A percentile compares a stretch with the other conserved stretches of the same genome.
Evolutionary conservation across 2,888 invertebrate genomes (phyloP).

Genomic region (Drepana falcataria): DNA sequence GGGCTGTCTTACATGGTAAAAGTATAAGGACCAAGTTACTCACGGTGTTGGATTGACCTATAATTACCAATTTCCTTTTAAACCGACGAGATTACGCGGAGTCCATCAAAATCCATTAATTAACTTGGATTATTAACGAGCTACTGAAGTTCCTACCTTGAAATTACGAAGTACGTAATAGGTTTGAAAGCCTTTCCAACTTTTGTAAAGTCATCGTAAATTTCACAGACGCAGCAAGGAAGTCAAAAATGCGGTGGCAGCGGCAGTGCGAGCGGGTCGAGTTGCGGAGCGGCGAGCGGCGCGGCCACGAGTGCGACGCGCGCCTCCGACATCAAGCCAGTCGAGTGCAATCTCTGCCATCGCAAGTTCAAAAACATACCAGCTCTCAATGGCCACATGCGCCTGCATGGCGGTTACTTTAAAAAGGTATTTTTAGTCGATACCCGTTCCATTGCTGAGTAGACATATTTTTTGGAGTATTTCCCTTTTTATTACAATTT

Average conservation of each 20-base stretch:
- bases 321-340: slow-evolving; percentile 87
- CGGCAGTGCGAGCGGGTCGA: slow-evolving; percentile 42
- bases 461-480: too few relatives aligned
- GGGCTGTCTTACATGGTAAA: too few relatives aligned
- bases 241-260: slow-evolving; percentile 54
- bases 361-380: slow-evolving; percentile 98
- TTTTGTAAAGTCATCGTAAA: slow-evolving; percentile 61
- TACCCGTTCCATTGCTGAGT: too few relatives aligned
- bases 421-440: slow-evolving; percentile 83
- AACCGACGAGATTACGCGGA: slow-evolving; percentile 49
- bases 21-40: slow-evolving; percentile 28
- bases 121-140: slow-evolving; percentile 71
- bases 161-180: slow-evolving; percentile 70
- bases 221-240: slow-evolving; percentile 63
- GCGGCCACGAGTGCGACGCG: slow-evolving; percentile 37
- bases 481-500: too few relatives aligned
- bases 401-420: slow-evolving; percentile 97
- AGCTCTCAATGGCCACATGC: slow-evolving; percentile 98
- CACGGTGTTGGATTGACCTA: slow-evolving; percentile 39
- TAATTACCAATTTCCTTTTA: slow-evolving; percentile 56
- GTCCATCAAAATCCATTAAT: slow-evolving; percentile 72
- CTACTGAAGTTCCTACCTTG: slow-evolving; percentile 59
- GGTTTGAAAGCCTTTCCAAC: slow-evolving; percentile 65
- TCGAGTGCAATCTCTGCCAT: slow-evolving; percentile 96
- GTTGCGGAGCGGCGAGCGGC: slow-evolving; percentile 34